Percentiles rank a stretch among this genome's conserved stretches.
phyloP scores from a whole-genome alignment of 2,113 vertebrate genomes.

The Sapayoa aenigma region DNA sequence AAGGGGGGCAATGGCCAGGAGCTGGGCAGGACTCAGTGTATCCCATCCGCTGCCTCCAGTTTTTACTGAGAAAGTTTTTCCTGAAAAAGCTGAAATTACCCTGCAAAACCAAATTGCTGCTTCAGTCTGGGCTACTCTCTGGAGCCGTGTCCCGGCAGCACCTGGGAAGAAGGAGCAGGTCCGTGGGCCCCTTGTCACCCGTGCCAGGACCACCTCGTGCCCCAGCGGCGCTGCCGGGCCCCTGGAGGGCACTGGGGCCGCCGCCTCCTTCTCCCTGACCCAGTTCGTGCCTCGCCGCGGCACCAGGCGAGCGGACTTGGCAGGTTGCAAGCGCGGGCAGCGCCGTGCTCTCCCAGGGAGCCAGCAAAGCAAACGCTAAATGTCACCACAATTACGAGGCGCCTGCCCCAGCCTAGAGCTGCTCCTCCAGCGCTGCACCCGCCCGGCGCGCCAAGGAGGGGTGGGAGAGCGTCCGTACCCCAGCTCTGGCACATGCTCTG shows the following conservation, averaged over 20 bases:
- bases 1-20: background rate
- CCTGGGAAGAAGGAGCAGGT: accelerated
- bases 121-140: background rate
- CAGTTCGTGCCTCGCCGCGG: background rate
- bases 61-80: background rate
- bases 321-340: background rate
- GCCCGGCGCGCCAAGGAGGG: accelerated
- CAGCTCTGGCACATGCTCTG: background rate
- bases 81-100: background rate
- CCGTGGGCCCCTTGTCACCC: background rate
- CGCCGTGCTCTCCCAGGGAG: background rate
- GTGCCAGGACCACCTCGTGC: background rate
- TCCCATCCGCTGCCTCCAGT: background rate
- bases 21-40: accelerated
- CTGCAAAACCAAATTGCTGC: background rate
- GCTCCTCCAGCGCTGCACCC: background rate
- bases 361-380: background rate
- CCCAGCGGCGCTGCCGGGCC: accelerated
- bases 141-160: background rate
- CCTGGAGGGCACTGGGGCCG: accelerated
- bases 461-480: background rate
- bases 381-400: background rate
- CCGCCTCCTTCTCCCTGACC: background rate
- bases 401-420: background rate
- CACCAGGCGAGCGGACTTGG: background rate